These are phyloP conservation scores for Bradypus variegatus DNA, from an alignment of 2,797 vertebrate genomes.

Conservation along the genomic window DNA sequence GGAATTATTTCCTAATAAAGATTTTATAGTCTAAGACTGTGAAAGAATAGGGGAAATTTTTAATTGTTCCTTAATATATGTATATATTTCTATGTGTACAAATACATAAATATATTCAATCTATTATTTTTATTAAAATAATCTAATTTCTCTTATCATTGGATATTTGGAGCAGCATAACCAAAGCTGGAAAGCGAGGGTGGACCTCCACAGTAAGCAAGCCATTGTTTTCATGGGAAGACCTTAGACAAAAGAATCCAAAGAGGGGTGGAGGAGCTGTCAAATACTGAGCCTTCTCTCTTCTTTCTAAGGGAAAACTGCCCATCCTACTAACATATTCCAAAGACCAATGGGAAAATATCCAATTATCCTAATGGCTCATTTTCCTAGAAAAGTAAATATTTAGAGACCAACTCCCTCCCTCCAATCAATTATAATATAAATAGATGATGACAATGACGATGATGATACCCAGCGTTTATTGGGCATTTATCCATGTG, in stretches of 20 bases:
- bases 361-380: not conserved
- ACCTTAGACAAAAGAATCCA: not conserved
- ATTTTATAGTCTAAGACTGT: constrained; percentile 22
- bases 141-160: not conserved
- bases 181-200: not conserved
- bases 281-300: not conserved
- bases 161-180: not conserved
- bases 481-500: not conserved
- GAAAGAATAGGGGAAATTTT: not conserved
- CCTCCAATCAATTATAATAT: not conserved
- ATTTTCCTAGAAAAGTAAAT: constrained; percentile 14
- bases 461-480: not conserved
- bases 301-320: not conserved
- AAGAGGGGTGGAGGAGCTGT: not conserved
- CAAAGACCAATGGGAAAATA: constrained; percentile 30
- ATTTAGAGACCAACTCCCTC: not conserved
- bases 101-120: not conserved
- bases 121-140: constrained; percentile 13
- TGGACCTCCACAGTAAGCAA: not conserved
- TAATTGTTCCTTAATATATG: constrained; percentile 1
- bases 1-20: not conserved
- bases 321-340: not conserved
- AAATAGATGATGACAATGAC: not conserved
- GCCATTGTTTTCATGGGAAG: not conserved
- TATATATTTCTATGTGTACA: not conserved